phyloP scores from a whole-genome alignment of 2,888 invertebrate genomes.

The Tetragonula carbonaria region DNA sequence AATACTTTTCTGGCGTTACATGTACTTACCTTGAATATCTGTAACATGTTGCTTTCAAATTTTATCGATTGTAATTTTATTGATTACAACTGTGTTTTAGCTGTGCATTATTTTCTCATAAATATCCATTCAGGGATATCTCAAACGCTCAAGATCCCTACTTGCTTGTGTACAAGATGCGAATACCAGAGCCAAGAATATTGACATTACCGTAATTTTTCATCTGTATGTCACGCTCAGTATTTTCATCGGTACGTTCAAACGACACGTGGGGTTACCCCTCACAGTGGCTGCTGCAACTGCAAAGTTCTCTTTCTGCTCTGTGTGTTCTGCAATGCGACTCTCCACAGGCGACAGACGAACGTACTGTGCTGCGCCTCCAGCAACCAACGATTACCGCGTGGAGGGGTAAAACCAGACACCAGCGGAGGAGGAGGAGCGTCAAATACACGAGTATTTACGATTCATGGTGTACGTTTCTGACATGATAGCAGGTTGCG shows the following conservation, averaged over 20 bases:
- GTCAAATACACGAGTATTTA: slow-evolving; percentile 10
- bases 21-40: no score
- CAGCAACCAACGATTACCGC: no score
- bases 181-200: background rate
- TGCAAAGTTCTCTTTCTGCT: background rate
- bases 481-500: slow-evolving; percentile 56
- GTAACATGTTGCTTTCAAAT: no score
- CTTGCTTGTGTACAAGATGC: background rate
- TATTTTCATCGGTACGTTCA: slow-evolving; percentile 4
- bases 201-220: slow-evolving; percentile 16
- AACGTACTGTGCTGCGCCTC: background rate
- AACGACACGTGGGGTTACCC: slow-evolving; percentile 30
- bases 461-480: slow-evolving; percentile 14
- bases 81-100: background rate
- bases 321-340: background rate
- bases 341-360: background rate
- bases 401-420: background rate
- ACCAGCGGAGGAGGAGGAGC: background rate
- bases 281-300: background rate
- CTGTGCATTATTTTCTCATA: background rate
- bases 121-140: background rate
- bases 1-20: no score
- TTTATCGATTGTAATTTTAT: no score
- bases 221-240: slow-evolving; percentile 7
- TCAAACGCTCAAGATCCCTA: background rate